These are phyloP conservation scores for Cantharis lateralis DNA, from an alignment of 2,888 invertebrate genomes.

Conservation along the genomic window DNA sequence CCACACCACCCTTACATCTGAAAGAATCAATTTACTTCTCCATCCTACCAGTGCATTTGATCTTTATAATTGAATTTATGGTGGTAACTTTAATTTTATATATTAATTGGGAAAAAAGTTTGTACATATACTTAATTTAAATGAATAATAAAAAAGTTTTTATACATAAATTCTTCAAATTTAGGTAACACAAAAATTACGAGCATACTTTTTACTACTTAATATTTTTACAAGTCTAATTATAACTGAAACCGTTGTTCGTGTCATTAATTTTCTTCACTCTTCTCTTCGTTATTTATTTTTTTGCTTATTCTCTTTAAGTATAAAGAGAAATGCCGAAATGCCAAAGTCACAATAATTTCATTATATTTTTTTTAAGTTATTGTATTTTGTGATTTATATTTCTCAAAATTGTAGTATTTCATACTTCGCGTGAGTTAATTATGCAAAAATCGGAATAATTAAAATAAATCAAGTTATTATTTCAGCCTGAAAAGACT, in stretches of 20 bases:
- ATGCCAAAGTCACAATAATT: conserved; percentile 33
- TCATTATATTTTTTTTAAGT: neutral
- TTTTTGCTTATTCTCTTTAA: conserved; percentile 3
- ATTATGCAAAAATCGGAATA: neutral
- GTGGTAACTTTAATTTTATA: neutral
- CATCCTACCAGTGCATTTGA: conserved; percentile 7
- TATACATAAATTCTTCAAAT: conserved; percentile 26
- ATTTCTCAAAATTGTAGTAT: neutral
- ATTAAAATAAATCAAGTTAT: neutral
- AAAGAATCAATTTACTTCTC: conserved; percentile 3
- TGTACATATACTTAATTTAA: neutral
- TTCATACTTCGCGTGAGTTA: neutral
- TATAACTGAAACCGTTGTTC: conserved; percentile 40
- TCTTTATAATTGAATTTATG: conserved; percentile 7
- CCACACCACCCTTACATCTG: conserved; percentile 10
- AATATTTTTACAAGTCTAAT: conserved; percentile 42
- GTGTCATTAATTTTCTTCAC: conserved; percentile 44
- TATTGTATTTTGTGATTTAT: neutral
- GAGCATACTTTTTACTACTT: conserved; percentile 30
- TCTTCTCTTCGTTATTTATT: conserved; percentile 30
- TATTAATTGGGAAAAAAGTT: neutral
- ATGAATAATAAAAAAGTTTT: neutral
- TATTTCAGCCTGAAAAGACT: neutral
- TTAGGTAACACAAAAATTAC: conserved; percentile 34
- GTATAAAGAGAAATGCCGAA: conserved; percentile 39